Conservation (phyloP, 1,140 invertebrate species). For the Drosophila nigromelanica region DNA sequence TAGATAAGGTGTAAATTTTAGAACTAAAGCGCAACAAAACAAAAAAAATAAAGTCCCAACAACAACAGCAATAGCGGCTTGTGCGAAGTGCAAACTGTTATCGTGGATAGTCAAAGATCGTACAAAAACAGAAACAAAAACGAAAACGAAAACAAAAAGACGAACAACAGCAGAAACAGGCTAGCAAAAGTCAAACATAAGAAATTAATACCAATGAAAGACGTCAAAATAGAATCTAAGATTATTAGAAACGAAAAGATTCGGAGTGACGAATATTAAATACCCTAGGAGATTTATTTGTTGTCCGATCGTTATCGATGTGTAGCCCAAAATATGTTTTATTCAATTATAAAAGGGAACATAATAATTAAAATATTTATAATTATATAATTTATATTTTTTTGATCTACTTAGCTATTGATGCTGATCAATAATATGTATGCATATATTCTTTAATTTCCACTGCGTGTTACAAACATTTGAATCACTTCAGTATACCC, state of each 20-base stretch:
- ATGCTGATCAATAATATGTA: no score
- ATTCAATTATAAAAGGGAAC: no score
- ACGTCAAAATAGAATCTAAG: slow-evolving; percentile 11
- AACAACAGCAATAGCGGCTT: slow-evolving; percentile 9
- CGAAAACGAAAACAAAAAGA: slow-evolving; percentile 8
- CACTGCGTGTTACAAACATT: no score
- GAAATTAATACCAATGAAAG: slow-evolving; percentile 21
- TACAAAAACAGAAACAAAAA: slow-evolving; percentile 13
- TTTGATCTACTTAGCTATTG: no score
- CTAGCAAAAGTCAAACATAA: neutral
- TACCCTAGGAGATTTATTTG: neutral
- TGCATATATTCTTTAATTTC: no score
- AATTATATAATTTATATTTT: no score
- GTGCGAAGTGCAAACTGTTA: slow-evolving; percentile 36
- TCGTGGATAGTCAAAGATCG: slow-evolving; percentile 20
- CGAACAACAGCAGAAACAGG: neutral
- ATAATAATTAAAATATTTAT: no score
- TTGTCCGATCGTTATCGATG: no score
- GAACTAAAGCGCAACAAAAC: slow-evolving; percentile 2
- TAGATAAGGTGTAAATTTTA: slow-evolving; percentile 54
- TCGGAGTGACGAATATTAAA: neutral
- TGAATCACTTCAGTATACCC: no score
- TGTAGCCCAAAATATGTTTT: no score
- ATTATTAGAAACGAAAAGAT: neutral
- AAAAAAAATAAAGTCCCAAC: slow-evolving; percentile 1